Evolutionary conservation across 1,140 invertebrate genomes (phyloP), one percentile per base, ranked within the genome.

Genomic region (Procambarus clarkii): DNA sequence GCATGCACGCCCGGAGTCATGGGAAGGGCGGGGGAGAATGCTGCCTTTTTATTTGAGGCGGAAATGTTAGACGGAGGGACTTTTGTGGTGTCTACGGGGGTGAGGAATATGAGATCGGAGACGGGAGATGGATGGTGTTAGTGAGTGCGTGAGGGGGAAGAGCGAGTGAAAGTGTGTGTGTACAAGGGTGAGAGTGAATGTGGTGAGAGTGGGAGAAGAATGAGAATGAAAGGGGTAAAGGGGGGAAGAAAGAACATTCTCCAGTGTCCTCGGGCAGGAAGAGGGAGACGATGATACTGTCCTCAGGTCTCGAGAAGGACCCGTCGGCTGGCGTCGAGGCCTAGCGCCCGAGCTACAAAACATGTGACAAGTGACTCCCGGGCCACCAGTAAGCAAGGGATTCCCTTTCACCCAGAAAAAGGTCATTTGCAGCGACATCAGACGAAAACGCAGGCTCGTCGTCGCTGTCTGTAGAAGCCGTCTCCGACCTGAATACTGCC

Each of bases 371-470:
- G 69, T 74, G 69, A 74, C n/a, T 64, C 69, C 69, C 69, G 24
- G 69, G n/a, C 69, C 69, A 74, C 69, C 69, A 74, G 24, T 7
- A 74, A 74, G 69, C n/a, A 8, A 0, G 69, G 24, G 69, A 7
- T 74, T 21, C 21, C 3, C 21, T 74, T 74, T 34, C 21, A 24
- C 69, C 7, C 69, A 74, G 69, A 74, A 74, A 74, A 74, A 74
- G 69, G 34, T 74, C 69, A 74, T 74, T 74, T 74, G 69, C n/a
- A 34, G 69, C 21, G 15, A 74, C 69, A 54, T n/a, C 69, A 74
- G 69, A 74, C n/a, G 69, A 74, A 24, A 74, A n/a, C 8, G n/a
- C 21, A 74, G 8, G 2, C 69, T n/a, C 24, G 11, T 21, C 69
- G 24, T 5, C 21, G 11, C 69, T 8, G 69, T 2, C 69, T 71